Base-by-base conservation (phyloP, 2,888 invertebrate species). In the Heterodera filipjevi region DNA sequence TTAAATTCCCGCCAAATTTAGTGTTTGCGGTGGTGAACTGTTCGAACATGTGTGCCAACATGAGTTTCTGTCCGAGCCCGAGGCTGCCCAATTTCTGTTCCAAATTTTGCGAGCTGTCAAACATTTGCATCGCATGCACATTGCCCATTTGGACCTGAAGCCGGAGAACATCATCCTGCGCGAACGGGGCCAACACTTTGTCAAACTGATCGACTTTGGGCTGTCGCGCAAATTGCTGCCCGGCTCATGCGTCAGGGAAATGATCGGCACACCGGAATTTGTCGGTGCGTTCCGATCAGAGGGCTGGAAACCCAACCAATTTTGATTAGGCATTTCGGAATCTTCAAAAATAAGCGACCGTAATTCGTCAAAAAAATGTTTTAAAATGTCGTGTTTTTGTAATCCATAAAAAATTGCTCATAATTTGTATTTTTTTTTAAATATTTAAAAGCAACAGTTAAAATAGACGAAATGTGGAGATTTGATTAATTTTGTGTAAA, bases 111-210 rank as follows among this genome's bases (percentile, higher is more conserved):
- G 91, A 81, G 93, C 92, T 32, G 90, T 93, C 59, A 90, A 91
- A 84, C 92, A 93, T 86, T 90, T 93, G 87, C 93, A 93, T 90
- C 90, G 91, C 70, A 91, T 91, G 84, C 91, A 91, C 86, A 92
- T 93, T 82, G 92, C 92, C 81, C 93, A 93, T 90, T 90, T 93
- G 82, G 93, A 93, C 89, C 91, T 93, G 81, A 93, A 93, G 91
- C 93, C 93, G 73, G 93, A 93, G 89, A 93, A 93, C 89, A 92
- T 93, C 82, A 91, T 93, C 90, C 89, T 93, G 33, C 84, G 85
- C 44, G 81, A 83, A 71, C 71, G 83, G 27, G 86, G 85, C 70
- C 89, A 90, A 79, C 91, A 91, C 87, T 92, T 89, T 85, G 91
- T 93, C 80, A 93, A 93, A 89, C 89, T 93, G 81, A 93, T 93